Percentiles rank a stretch among this genome's conserved stretches.
phyloP scores from a whole-genome alignment of 2,113 vertebrate species.

The Columbina picui region DNA sequence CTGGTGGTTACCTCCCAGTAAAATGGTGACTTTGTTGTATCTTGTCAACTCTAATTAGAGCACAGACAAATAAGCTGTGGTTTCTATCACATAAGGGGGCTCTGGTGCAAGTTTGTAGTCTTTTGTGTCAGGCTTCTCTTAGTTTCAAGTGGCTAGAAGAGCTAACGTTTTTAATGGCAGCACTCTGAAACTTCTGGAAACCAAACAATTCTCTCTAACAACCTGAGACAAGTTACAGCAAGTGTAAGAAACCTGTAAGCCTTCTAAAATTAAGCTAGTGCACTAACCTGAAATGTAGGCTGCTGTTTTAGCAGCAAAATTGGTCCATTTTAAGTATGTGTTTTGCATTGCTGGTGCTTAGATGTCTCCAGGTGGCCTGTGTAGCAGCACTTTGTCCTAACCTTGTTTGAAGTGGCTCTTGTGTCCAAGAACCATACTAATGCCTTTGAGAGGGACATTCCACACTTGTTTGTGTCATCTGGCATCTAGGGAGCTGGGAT shows the following conservation, averaged over 20 bases:
- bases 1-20: neutral
- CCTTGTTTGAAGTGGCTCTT: neutral
- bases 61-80: neutral
- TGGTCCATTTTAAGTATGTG: neutral
- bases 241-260: constrained; percentile 58
- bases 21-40: neutral
- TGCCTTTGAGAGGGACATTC: neutral
- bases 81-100: rapidly evolving
- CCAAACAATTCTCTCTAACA: constrained; percentile 38
- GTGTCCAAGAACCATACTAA: neutral
- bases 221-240: constrained; percentile 51
- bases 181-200: constrained; percentile 52
- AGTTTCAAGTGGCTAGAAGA: neutral
- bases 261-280: constrained; percentile 65
- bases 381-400: neutral
- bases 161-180: constrained; percentile 36
- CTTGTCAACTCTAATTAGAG: neutral
- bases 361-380: neutral
- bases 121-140: neutral
- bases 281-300: constrained; percentile 65
- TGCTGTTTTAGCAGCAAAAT: constrained; percentile 39
- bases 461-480: neutral
- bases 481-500: neutral
- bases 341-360: constrained; percentile 26
- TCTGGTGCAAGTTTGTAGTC: neutral